Evolutionary conservation across 2,888 invertebrate genomes (phyloP), one percentile per base, ranked within the genome.

Genomic region (Neoaliturus tenellus): DNA sequence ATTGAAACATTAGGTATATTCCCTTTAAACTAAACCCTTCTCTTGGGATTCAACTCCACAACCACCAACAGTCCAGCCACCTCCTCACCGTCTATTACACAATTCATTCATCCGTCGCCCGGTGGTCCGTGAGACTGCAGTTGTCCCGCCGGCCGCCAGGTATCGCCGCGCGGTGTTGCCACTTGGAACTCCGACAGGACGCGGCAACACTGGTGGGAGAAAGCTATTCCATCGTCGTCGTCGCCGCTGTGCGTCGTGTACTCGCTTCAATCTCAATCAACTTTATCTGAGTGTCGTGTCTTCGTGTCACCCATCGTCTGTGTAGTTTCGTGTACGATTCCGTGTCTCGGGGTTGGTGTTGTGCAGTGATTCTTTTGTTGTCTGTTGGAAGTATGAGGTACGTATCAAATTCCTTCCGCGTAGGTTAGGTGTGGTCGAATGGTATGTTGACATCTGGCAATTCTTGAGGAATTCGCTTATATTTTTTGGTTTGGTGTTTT

Each of bases 381-480:
- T 5, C 10, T 3, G 62, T 20, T 31, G 12, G n/a, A 31, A 31
- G 17, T 28, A 62, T 62, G 62, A 62, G 62, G 62, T 62, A 31
- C 2, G 62, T 55, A 14, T 44, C 62, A 20, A 4, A 28, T 62
- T 5, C 31, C 62, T 62, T 62, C 62, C 51, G 51, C 51, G 10
- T 62, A 62, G 62, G 62, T 62, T 62, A 62, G 62, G 62, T 62
- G 62, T 31, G 62, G 62, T 31, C 62, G n/a, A 17, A 14, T 25
- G 25, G 6, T 4, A 55, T 62, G 51, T 62, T 62, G 62, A 62
- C 62, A 62, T 62, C 62, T 62, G 62, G 8, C 31, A 1, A 12
- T 14, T 31, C 14, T 31, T 62, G 1, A 14, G 62, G 62, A 62
- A 62, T 62, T 62, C 14, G 8, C 28, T 62, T 10, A 31, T 28